Percentiles rank a stretch among this genome's conserved stretches.
These are phyloP conservation scores for Hemibagrus wyckioides DNA, from an alignment of 2,113 vertebrate genomes.

Conservation along the genomic window DNA sequence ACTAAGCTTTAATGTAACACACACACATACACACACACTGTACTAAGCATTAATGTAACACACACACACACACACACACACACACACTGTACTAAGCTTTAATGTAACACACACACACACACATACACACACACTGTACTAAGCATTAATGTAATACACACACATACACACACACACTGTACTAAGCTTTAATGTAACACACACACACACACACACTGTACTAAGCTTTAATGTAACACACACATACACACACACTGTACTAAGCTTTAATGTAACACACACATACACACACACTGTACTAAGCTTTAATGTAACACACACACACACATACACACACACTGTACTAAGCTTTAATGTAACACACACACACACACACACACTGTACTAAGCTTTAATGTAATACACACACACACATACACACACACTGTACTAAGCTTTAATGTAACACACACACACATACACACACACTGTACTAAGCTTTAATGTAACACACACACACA, in stretches of 20 bases:
- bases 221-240: no score
- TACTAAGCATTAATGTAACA: neutral
- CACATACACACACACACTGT: neutral
- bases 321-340: neutral
- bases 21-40: neutral
- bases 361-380: neutral
- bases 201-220: neutral
- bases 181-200: no score
- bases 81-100: no score
- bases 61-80: neutral
- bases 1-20: neutral
- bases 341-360: no score
- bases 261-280: neutral
- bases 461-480: no score
- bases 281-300: neutral
- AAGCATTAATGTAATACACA: neutral
- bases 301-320: neutral
- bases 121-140: neutral
- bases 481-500: neutral
- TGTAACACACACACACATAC: neutral
- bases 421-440: neutral
- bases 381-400: neutral
- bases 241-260: neutral
- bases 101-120: neutral
- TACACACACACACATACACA: neutral